phyloP scores from a whole-genome alignment of 1,140 invertebrate species.

The Berghia stephanieae region DNA sequence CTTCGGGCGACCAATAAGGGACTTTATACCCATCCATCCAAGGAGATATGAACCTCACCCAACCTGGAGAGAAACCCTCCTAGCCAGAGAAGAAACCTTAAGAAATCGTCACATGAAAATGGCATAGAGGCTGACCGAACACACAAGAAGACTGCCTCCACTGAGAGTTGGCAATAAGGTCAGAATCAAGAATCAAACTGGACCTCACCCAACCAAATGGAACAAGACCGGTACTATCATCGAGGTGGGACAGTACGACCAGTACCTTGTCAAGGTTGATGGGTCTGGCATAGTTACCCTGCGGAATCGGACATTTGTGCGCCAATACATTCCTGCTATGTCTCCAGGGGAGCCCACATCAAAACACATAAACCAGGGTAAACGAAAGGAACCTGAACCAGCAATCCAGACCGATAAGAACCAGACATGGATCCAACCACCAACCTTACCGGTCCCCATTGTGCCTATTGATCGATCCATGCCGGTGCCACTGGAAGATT shows the following conservation, averaged over 20 bases:
- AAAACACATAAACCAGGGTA: neutral
- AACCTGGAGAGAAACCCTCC: conserved; percentile 38
- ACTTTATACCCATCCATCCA: conserved; percentile 44
- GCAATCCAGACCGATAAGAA: neutral
- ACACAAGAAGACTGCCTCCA: conserved; percentile 38
- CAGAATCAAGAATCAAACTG: conserved; percentile 39
- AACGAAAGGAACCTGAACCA: neutral
- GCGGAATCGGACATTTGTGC: conserved; percentile 40
- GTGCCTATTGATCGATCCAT: too few species aligned
- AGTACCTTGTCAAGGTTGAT: conserved; percentile 38
- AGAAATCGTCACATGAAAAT: conserved; percentile 36
- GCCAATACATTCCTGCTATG: conserved; percentile 34
- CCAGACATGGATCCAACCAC: too few species aligned
- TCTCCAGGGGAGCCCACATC: too few species aligned
- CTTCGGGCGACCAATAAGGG: conserved; percentile 30
- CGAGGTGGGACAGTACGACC: conserved; percentile 43
- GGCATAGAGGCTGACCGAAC: conserved; percentile 33
- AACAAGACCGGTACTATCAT: conserved; percentile 39
- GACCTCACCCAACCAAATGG: conserved; percentile 42
- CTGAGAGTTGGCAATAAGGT: conserved; percentile 37
- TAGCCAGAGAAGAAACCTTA: conserved; percentile 34
- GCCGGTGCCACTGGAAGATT: too few species aligned
- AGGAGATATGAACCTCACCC: conserved; percentile 35
- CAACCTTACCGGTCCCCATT: too few species aligned
- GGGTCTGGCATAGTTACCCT: conserved; percentile 42